phyloP scores from a whole-genome alignment of 1,140 invertebrate genomes.

The Helicoverpa zea region DNA sequence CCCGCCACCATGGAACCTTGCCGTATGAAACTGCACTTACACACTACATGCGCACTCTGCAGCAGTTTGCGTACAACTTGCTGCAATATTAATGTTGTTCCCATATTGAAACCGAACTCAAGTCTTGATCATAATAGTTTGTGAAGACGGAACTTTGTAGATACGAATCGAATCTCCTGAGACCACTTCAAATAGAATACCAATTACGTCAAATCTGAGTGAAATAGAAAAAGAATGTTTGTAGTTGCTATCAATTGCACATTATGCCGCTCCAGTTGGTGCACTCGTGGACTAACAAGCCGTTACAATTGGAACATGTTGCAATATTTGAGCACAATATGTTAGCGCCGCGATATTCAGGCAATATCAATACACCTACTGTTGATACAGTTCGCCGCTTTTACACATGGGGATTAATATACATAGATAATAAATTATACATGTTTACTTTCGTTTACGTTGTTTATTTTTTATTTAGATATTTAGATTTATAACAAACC shows the following conservation, averaged over 20 bases:
- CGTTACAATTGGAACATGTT: conserved; percentile 23
- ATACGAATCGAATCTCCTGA: conserved; percentile 26
- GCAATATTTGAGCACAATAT: conserved; percentile 33
- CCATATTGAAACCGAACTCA: conserved; percentile 52
- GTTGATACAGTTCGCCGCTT: conserved; percentile 2
- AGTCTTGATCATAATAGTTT: conserved; percentile 43
- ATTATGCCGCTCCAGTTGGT: conserved; percentile 9
- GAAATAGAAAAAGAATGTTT: conserved; percentile 21
- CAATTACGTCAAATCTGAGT: conserved; percentile 21
- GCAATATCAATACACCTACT: conserved; percentile 29
- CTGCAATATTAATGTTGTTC: conserved; percentile 66
- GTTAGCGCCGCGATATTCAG: conserved; percentile 25
- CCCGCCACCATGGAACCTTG: conserved; percentile 48
- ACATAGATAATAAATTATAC: neutral
- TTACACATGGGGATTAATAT: conserved; percentile 2
- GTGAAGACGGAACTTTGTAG: conserved; percentile 23
- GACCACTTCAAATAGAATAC: conserved; percentile 34
- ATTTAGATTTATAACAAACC: neutral
- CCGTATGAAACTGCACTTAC: conserved; percentile 61
- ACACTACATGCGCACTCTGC: conserved; percentile 51
- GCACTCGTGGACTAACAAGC: conserved; percentile 25
- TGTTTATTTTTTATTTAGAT: neutral
- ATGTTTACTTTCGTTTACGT: neutral
- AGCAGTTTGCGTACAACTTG: conserved; percentile 59
- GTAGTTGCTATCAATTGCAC: neutral